Evolutionary conservation across 1,140 invertebrate genomes (phyloP), one percentile per base, ranked within the genome.

Genomic region (Ostrea denselamellosa): DNA sequence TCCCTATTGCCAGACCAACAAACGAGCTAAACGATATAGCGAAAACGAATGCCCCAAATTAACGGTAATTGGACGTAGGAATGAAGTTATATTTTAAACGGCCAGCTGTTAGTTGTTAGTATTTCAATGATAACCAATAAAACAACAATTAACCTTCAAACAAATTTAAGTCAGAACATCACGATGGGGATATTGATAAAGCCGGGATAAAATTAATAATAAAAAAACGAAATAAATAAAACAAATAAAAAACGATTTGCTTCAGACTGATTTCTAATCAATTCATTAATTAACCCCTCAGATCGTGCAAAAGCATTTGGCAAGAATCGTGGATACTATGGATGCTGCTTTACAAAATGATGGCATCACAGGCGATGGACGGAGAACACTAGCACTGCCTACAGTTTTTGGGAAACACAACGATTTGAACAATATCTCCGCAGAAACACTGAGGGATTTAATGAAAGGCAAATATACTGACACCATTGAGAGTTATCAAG

Each of bases 361-460:
- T 14, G 85, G 86, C 17, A 22, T 89, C 58, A 85, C 81, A 25
- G 81, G 71, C 7, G 85, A 89, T 53, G 88, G 88, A 12, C 52
- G 34, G 17, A 86, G 25, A 71, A 85, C 71, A 65, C 90, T 88
- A 81, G 62, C 51, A 14, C 94, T 99, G 68, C 98, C 98, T 0
- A 94, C 98, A 17, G 96, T 97, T 3, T 86, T 89, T 71, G 97
- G 97, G 0, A 96, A 96, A 88, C 98, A 99, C 93, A 95, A 96
- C 17, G 98, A 99, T 94, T 95, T 99, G 3, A 98, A 98, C 92
- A 96, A 96, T n/a, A 98, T 99, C 84, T 96, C 96, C 9, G 92
- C 96, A 8, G 93, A 96, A 8, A 98, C 97, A 94, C 98, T 94
- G 87, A 87, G 91, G 10, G 85, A 91, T 12, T 10, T 94, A 65